These are phyloP conservation scores for Loripinus fragilis DNA, from an alignment of 2,888 invertebrate genomes.

Conservation along the genomic window DNA sequence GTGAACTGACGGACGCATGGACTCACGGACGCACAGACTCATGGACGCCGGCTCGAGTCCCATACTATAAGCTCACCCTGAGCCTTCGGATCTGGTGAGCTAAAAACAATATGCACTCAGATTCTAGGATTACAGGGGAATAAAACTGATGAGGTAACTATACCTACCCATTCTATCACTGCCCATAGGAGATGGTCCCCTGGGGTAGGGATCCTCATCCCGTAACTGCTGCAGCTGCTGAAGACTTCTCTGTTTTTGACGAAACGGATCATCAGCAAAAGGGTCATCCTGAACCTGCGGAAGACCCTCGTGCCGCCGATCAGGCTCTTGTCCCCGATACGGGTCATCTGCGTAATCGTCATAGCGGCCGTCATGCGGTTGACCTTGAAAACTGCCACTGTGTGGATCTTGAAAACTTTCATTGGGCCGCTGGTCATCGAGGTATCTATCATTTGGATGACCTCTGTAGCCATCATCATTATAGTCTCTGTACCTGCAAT, in stretches of 20 bases:
- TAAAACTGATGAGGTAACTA: too few relatives aligned
- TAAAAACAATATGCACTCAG: too few relatives aligned
- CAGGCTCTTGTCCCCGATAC: slow-evolving; percentile 33
- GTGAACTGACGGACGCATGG: too few relatives aligned
- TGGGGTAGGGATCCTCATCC: slow-evolving; percentile 64
- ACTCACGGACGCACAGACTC: too few relatives aligned
- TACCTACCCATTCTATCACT: slow-evolving; percentile 60
- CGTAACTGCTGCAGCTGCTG: slow-evolving; percentile 51
- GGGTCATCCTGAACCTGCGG: slow-evolving; percentile 76
- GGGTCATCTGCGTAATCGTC: slow-evolving; percentile 6
- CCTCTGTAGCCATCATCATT: slow-evolving; percentile 55
- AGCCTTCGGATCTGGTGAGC: too few relatives aligned
- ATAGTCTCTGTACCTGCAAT: slow-evolving; percentile 32
- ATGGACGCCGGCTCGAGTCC: too few relatives aligned
- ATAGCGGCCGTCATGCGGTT: slow-evolving; percentile 11
- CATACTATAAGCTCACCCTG: too few relatives aligned
- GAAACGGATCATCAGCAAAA: slow-evolving; percentile 78
- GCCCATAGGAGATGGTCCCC: slow-evolving; percentile 63
- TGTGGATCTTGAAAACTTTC: slow-evolving; percentile 52
- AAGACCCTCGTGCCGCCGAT: slow-evolving; percentile 71
- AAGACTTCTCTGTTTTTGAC: slow-evolving; percentile 64
- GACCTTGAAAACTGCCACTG: slow-evolving; percentile 46
- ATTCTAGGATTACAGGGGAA: too few relatives aligned
- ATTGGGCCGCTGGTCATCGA: slow-evolving; percentile 55
- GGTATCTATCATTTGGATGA: slow-evolving; percentile 55